phyloP scores from a whole-genome alignment of 2,888 invertebrate genomes.

The Horisme vitalbata region DNA sequence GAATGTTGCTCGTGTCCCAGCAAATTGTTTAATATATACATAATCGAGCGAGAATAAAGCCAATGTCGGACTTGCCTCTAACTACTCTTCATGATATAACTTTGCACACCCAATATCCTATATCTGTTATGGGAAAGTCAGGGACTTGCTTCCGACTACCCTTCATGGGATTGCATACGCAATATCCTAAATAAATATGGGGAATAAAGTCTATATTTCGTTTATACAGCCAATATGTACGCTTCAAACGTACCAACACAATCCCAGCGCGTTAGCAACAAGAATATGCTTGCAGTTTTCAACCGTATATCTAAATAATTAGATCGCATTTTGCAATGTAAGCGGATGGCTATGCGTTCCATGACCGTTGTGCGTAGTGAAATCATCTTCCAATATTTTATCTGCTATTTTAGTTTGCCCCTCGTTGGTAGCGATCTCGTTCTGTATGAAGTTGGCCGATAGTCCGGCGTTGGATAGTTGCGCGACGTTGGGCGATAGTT shows the following conservation, averaged over 20 bases:
- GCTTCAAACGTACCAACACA: conserved; percentile 16
- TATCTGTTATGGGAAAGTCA: too few relatives aligned
- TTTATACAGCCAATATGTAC: conserved; percentile 18
- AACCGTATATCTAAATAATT: conserved; percentile 45
- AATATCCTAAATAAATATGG: too few relatives aligned
- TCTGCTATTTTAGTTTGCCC: conserved; percentile 50
- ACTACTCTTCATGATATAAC: too few relatives aligned
- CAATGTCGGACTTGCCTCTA: too few relatives aligned
- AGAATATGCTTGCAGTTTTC: conserved; percentile 58
- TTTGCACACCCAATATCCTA: too few relatives aligned
- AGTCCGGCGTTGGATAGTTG: conserved; percentile 43
- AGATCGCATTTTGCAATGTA: conserved; percentile 73
- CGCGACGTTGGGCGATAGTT: conserved; percentile 15
- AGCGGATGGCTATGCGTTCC: conserved; percentile 60
- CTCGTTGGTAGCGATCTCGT: conserved; percentile 57
- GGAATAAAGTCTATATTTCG: too few relatives aligned
- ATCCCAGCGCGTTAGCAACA: conserved; percentile 41
- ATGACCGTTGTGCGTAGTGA: conserved; percentile 76
- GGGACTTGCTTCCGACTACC: too few relatives aligned
- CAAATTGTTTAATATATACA: too few relatives aligned
- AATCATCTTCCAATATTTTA: conserved; percentile 60
- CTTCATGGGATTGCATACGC: too few relatives aligned
- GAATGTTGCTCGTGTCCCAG: too few relatives aligned
- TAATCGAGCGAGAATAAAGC: too few relatives aligned
- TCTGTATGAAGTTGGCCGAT: conserved; percentile 68